Base-by-base conservation (phyloP, 2,113 vertebrate species). In the Caranx ignobilis region DNA sequence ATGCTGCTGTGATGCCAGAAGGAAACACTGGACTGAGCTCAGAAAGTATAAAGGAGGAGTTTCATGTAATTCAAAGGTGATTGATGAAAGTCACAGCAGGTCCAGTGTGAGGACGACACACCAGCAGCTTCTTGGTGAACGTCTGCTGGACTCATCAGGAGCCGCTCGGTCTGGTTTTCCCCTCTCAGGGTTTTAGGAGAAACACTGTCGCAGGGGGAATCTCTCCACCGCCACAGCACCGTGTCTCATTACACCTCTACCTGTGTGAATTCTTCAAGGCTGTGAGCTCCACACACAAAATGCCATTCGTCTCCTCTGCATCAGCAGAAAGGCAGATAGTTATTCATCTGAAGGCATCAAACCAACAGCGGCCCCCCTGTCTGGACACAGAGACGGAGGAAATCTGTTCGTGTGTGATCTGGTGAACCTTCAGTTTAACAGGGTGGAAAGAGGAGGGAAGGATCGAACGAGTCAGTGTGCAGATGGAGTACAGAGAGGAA, bases 401-500 rank as follows among this genome's bases (percentile, higher is more conserved):
- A 83, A 78, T 77, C 55, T 81, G 77, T 65, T 55, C 45, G 21
- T 31, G 37, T 41, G 71, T 72, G n/a, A 69, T 86, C 73, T 77
- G 68, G 65, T 76, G 65, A 81, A 81, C 54, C 45, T 16, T n/a
- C 65, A 56, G 62, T 74, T 63, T 37, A 77, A 65, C 59, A 0
- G 41, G 39, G 71, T 3, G 21, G 57, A 55, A 73, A 32, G 12
- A 69, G 65, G 48, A 64, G 15, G 70, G 57, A 57, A 54, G 18
- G 71, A 67, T 59, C 0, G 48, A 72, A 69, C 4, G 3, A 39
- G 10, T 85, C 63, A 19, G 70, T 55, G 77, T 83, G 71, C 88
- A 91, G 88, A 91, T 84, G 89, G 88, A 82, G 79, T 1, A 43
- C 18, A 13, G 75, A 81, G 73, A 89, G 74, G 81, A 86, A 86